phyloP scores from a whole-genome alignment of 1,140 invertebrate species.

The Bombus superbus region DNA sequence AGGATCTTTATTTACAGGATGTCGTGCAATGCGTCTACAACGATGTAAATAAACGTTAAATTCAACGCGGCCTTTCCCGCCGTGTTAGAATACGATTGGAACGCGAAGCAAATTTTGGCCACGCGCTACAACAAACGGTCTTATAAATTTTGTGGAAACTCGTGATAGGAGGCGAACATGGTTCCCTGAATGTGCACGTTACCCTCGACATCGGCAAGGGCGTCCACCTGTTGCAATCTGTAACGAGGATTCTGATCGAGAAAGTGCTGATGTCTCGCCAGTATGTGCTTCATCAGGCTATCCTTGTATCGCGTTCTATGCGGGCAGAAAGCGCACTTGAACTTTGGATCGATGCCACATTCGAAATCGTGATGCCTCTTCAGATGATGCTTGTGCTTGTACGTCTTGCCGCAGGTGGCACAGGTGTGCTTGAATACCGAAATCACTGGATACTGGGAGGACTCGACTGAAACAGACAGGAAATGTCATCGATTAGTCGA shows the following conservation, averaged over 20 bases:
- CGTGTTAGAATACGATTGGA: background rate
- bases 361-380: conserved; percentile 84
- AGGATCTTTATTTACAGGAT: conserved; percentile 32
- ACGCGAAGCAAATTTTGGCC: too few relatives aligned
- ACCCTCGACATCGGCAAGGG: conserved; percentile 33
- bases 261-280: conserved; percentile 73
- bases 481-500: conserved; percentile 14
- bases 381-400: conserved; percentile 83
- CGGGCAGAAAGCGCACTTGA: conserved; percentile 83
- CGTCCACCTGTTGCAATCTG: conserved; percentile 52
- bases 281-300: conserved; percentile 79
- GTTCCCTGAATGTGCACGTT: conserved; percentile 38
- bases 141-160: conserved; percentile 59
- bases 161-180: conserved; percentile 52
- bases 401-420: conserved; percentile 82
- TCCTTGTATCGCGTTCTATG: conserved; percentile 84
- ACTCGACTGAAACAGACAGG: conserved; percentile 65
- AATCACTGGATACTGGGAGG: conserved; percentile 18
- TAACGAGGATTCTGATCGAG: conserved; percentile 67
- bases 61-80: background rate
- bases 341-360: conserved; percentile 84
- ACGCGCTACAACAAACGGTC: background rate
- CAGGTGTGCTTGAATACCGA: conserved; percentile 73
- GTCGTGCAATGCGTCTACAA: conserved; percentile 5
- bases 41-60: background rate